A percentile compares a stretch with the other conserved stretches of the same genome.
Conservation (phyloP, 2,113 vertebrate species). For the Morone saxatilis region DNA sequence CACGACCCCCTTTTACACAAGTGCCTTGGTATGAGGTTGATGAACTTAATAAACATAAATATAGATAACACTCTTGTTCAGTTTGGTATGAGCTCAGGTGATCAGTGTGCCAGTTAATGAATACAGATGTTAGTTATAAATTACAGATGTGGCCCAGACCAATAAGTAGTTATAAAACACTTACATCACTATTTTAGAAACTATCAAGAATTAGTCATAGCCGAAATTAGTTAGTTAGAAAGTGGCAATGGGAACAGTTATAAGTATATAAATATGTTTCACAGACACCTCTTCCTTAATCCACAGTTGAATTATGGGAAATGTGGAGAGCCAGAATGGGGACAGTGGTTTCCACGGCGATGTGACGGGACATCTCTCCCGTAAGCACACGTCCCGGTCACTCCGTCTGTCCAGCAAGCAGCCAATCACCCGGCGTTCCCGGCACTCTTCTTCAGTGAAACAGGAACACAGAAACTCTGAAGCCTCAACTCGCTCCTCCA, state of each 20-base stretch:
- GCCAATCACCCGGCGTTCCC: conserved; percentile 78
- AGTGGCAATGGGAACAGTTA: not conserved
- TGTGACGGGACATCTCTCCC: conserved; percentile 87
- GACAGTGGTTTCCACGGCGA: conserved; percentile 90
- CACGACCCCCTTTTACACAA: not conserved
- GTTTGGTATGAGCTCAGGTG: not conserved
- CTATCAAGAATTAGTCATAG: not conserved
- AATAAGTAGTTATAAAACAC: not conserved
- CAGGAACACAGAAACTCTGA: conserved; percentile 89
- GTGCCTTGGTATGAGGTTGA: not conserved
- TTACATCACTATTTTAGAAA: not conserved
- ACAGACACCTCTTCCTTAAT: conserved; percentile 22
- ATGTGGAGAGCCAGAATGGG: conserved; percentile 95
- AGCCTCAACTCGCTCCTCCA: conserved; percentile 94
- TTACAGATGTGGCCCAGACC: not conserved
- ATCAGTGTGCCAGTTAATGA: not conserved
- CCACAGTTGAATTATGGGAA: conserved; percentile 91
- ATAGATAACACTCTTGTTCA: not conserved
- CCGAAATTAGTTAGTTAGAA: not conserved
- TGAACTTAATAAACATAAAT: not conserved
- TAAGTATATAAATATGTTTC: not conserved
- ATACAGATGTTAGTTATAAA: conserved; percentile 18
- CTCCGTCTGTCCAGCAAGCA: conserved; percentile 89
- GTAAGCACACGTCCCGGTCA: conserved; percentile 93
- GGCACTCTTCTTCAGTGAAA: conserved; percentile 90